A percentile compares a stretch with the other conserved stretches of the same genome.
These are phyloP conservation scores for Drosophila subquinaria DNA, from an alignment of 2,888 invertebrate genomes.

Conservation along the genomic window DNA sequence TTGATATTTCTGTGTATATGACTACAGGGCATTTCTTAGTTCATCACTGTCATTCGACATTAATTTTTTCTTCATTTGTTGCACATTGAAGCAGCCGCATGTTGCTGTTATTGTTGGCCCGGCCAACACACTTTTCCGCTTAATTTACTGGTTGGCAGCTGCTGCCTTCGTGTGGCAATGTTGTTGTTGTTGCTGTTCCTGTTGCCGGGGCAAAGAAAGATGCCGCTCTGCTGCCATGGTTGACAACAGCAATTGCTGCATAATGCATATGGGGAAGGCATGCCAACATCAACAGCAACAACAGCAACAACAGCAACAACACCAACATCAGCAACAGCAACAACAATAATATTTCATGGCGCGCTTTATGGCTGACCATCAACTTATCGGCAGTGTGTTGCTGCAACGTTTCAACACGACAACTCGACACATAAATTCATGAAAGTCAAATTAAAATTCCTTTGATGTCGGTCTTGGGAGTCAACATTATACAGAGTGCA, in stretches of 20 bases:
- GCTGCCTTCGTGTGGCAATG: conserved; percentile 52
- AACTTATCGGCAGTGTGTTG: conserved; percentile 65
- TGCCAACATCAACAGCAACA: conserved; percentile 32
- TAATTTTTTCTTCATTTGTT: conserved; percentile 23
- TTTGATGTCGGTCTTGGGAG: conserved; percentile 41
- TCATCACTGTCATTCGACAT: not conserved
- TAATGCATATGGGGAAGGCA: conserved; percentile 60
- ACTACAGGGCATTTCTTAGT: conserved; percentile 5
- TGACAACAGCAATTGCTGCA: conserved; percentile 80
- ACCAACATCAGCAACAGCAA: conserved; percentile 31
- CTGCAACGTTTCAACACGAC: conserved; percentile 24
- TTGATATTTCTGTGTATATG: not conserved
- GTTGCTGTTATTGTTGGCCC: conserved; percentile 53
- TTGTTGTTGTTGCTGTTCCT: conserved; percentile 18
- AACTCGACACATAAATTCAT: conserved; percentile 63
- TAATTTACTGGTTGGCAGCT: conserved; percentile 80
- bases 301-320: conserved; percentile 29
- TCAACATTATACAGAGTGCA: conserved; percentile 20
- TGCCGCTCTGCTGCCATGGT: conserved; percentile 29
- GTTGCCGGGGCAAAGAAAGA: conserved; percentile 33
- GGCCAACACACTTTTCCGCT: conserved; percentile 79
- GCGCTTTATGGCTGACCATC: conserved; percentile 72
- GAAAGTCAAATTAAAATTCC: conserved; percentile 74
- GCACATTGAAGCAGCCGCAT: conserved; percentile 24
- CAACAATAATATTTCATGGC: conserved; percentile 70